Base-by-base conservation (phyloP, 2,888 invertebrate species). In the Zonitis immaculata region DNA sequence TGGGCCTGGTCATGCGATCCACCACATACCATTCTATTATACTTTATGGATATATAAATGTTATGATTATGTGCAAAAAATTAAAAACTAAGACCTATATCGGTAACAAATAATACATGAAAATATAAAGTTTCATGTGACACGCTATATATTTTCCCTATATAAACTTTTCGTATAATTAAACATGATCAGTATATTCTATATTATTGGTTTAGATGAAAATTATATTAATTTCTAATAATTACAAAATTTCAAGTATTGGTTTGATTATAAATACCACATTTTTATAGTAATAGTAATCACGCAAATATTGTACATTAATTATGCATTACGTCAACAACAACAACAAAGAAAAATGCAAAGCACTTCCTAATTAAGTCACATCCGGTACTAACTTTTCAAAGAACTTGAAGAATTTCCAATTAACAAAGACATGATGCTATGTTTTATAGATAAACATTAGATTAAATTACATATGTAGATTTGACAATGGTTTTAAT, bases 1-100 rank as follows among this genome's bases (percentile, higher is more conserved):
- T 59, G 61, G 51, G 39, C 42, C 49, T 51, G 51, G 63, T 60
- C 63, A 64, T 64, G 66, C 66, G 55, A 65, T 18, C 47, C 26
- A n/a, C 28, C 35, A 35, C 18, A 35, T 35, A 35, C 6, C 35
- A 35, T 35, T 16, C 35, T 35, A 16, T 18, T 35, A 35, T 18
- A n/a, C 9, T 9, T 35, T 9, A 35, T 35, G 18, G 16, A 16
- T 35, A 4, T 35, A 16, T 35, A 16, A 35, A 35, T 11, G 35
- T 18, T 35, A 35, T 14, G 44, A 47, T 46, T 49, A 56, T 47
- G 56, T 56, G 52, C 49, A 55, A 56, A 56, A 56, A 52, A 47
- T 43, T 35, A 26, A 35, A 49, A 47, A 46, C 46, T 49, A 49
- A 44, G 42, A 42, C 51, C 52, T 45, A 46, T 56, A 55, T 52